These are phyloP conservation scores for Parochlus steinenii DNA, from an alignment of 2,888 invertebrate species.

Conservation along the genomic window DNA sequence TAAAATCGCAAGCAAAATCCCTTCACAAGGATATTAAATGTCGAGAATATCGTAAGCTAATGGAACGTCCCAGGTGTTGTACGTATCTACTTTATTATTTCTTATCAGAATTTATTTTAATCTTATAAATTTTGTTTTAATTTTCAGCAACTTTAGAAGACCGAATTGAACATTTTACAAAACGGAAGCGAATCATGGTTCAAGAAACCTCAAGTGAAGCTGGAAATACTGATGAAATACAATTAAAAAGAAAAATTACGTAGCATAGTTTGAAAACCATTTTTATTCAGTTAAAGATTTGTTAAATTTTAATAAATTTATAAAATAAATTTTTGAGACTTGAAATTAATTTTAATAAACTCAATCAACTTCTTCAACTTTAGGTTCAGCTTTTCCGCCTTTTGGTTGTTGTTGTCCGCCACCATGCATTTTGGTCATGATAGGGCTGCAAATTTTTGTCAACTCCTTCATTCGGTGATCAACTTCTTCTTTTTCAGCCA, in stretches of 20 bases:
- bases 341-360: conserved; percentile 11
- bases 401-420: conserved; percentile 25
- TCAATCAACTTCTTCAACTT: conserved; percentile 56
- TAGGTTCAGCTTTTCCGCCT: conserved; percentile 33
- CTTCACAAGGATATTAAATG: conserved; percentile 50
- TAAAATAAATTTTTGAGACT: no score
- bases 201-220: background rate
- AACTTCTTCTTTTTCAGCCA: conserved; percentile 63
- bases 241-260: no score
- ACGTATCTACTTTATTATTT: conserved; percentile 24
- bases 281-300: no score
- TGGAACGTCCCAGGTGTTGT: conserved; percentile 67
- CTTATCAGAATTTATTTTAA: conserved; percentile 4
- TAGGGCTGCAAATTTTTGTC: conserved; percentile 56
- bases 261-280: no score
- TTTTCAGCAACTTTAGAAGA: conserved; percentile 66
- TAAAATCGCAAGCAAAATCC: conserved; percentile 36
- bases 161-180: conserved; percentile 56
- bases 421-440: conserved; percentile 72
- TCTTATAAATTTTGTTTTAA: conserved; percentile 15
- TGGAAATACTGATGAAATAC: background rate
- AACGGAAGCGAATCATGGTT: conserved; percentile 27
- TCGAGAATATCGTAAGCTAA: conserved; percentile 52
- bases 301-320: no score
- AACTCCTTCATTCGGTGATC: conserved; percentile 60